Evolutionary conservation across 1,140 invertebrate species (phyloP), one percentile per base, ranked within the genome.

Genomic region (Littorina saxatilis): DNA sequence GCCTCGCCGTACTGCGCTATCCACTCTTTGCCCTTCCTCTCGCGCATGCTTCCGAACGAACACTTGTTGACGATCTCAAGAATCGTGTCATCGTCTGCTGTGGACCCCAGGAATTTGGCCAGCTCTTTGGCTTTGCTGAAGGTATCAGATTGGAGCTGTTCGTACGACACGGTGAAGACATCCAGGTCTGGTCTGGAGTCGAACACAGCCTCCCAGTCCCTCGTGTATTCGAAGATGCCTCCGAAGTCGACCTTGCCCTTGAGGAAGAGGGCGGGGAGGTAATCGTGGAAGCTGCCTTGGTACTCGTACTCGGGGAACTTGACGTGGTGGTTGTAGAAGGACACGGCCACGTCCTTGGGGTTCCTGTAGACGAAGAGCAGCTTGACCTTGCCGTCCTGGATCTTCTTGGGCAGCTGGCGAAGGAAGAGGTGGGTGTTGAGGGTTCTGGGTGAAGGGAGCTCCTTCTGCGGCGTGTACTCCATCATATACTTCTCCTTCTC

Each of bases 291-390:
- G 20, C 74, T 52, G 20, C 83, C 83, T 23, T 66, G 29, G 66
- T 84, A 84, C 20, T 82, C 55, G 50, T 73, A 79, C 27, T 61
- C 11, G 9, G 50, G 9, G 0, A 83, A 75, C 47, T 83, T 84
- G 3, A 15, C 1, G 39, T 77, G 83, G 76, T 86, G 84, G 58
- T 87, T 72, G 79, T 86, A 87, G 63, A 83, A 82, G 23, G 87
- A 88, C 9, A 85, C 85, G n/a, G 83, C 86, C 9, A 86, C 82
- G 79, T 85, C 85, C 78, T 88, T 88, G n/a, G 84, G 85, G 73
- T 88, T 87, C 23, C 87, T 58, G 37, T 75, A 70, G 23, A 83
- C 50, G 55, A 82, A 85, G 55, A 87, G 55, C 5, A 86, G 77
- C 75, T 84, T 87, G n/a, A 63, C 58, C 73, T 85, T 82, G 5